phyloP scores from a whole-genome alignment of 2,797 vertebrate genomes.

The Octomys mimax region DNA sequence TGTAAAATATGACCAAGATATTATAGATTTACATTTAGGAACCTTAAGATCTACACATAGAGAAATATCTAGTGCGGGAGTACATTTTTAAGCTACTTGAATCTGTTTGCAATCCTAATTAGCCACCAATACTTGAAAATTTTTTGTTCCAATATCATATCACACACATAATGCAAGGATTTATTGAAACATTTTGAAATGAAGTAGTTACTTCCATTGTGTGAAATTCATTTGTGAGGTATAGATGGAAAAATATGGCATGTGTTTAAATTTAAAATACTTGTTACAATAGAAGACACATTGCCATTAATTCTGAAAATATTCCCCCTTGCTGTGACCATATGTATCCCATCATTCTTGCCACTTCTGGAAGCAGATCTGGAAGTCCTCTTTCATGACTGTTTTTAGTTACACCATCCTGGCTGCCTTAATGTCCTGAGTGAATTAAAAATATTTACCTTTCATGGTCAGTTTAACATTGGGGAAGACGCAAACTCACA shows the following conservation, averaged over 20 bases:
- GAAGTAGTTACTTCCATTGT: neutral
- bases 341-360: neutral
- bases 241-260: neutral
- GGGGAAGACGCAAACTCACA: neutral
- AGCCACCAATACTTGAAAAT: neutral
- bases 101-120: neutral
- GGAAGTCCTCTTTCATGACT: neutral
- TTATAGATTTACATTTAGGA: conserved; percentile 61
- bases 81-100: neutral
- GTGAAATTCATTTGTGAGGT: conserved; percentile 53
- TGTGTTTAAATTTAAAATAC: neutral
- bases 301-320: neutral
- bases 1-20: conserved; percentile 48
- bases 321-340: neutral
- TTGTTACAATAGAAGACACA: neutral
- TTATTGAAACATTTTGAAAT: conserved; percentile 55
- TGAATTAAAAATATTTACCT: neutral
- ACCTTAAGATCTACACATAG: conserved; percentile 45
- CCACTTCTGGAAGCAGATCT: neutral
- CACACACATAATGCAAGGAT: neutral
- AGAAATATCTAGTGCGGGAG: neutral
- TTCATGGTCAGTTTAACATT: neutral
- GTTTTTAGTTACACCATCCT: neutral
- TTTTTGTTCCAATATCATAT: neutral
- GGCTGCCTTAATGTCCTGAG: neutral